Percentiles rank a stretch among this genome's conserved stretches.
Conservation (phyloP, 2,888 invertebrate genomes). For the Salticus scenicus region DNA sequence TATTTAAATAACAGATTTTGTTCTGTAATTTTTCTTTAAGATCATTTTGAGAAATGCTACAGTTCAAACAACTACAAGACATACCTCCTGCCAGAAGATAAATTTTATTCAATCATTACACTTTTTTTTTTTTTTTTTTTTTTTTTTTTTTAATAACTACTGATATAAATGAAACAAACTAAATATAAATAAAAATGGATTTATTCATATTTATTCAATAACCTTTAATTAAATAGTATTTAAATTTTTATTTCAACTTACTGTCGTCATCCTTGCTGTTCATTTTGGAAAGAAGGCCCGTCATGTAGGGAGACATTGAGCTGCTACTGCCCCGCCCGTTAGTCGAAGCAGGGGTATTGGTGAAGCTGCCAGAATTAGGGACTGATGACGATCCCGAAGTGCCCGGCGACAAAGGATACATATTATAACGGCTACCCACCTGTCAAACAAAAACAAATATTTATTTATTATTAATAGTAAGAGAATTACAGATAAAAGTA, state of each 20-base stretch:
- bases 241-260: slow-evolving; percentile 77
- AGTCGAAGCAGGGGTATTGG: slow-evolving; percentile 12
- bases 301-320: slow-evolving; percentile 76
- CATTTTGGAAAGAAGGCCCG: slow-evolving; percentile 75
- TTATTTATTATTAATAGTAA: not conserved
- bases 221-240: no score
- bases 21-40: no score
- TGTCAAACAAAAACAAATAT: not conserved
- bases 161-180: no score
- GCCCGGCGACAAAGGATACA: slow-evolving; percentile 60
- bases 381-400: slow-evolving; percentile 43
- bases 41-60: no score
- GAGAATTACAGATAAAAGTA: not conserved
- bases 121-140: no score
- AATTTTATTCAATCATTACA: no score
- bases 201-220: no score
- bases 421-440: slow-evolving; percentile 61
- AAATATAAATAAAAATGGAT: no score
- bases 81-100: no score
- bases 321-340: slow-evolving; percentile 56
- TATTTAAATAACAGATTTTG: no score
- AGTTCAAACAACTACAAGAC: no score
- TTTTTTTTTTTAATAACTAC: no score
- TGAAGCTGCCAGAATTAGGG: slow-evolving; percentile 49
- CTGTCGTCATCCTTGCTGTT: slow-evolving; percentile 83